Evolutionary conservation across 2,113 vertebrate genomes (phyloP), one percentile per base, ranked within the genome.

Genomic region (Elephas maximus): DNA sequence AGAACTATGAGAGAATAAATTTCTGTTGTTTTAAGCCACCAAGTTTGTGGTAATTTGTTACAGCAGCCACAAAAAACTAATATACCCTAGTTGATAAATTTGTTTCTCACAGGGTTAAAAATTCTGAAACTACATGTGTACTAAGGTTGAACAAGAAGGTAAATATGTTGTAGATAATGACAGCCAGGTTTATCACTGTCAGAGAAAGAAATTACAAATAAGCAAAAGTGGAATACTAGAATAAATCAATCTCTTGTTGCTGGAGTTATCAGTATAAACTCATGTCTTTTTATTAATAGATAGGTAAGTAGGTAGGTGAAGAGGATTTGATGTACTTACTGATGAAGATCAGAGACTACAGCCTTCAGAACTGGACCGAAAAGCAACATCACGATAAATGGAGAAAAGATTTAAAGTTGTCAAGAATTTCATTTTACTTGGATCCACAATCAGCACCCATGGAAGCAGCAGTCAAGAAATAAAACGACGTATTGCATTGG

Each of bases 181-280:
- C 48, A 48, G 48, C 48, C 37, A 86, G 23, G 3, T 82, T 92
- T 92, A 23, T 82, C n/a, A 20, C 1, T 77, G 24, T 88, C 71
- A 62, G 71, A 77, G 30, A 89, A 89, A 83, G 48, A 26, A 90
- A 45, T 86, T 53, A 86, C 74, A 89, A 84, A 69, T 60, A 79
- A 82, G 33, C 53, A 44, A 77, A 83, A 63, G 44, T 26, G 20
- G 44, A 51, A 83, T 53, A 76, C 26, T 44, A 33, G 20, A 81
- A 90, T 57, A 28, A 93, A n/a, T 7, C 21, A 93, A n/a, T 8
- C 21, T 94, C 45, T 48, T 67, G 45, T 53, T 93, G 91, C n/a
- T 57, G 53, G 53, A 4, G 23, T 93, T 90, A 85, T 28, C n/a
- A 57, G 26, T 53, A 53, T 73, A 93, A 85, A 84, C 12, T 65